phyloP scores from a whole-genome alignment of 1,140 invertebrate genomes.

The Littorina saxatilis region DNA sequence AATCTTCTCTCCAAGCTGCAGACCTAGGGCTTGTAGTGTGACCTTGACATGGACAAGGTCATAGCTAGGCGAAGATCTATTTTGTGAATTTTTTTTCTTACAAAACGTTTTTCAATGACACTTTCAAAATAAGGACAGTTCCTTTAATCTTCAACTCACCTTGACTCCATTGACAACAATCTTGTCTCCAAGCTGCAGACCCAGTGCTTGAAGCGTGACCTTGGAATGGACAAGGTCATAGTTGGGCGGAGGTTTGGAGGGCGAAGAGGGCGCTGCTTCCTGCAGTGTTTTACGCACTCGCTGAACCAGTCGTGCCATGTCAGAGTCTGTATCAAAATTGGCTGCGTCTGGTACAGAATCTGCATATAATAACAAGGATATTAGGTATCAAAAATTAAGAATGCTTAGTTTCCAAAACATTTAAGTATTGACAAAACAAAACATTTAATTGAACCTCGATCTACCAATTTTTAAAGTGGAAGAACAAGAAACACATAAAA shows the following conservation, averaged over 20 bases:
- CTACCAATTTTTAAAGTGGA: too few relatives aligned
- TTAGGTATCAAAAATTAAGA: slow-evolving; percentile 4
- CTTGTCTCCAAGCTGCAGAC: slow-evolving; percentile 76
- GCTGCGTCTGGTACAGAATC: slow-evolving; percentile 78
- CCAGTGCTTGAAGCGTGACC: slow-evolving; percentile 77
- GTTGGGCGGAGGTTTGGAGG: slow-evolving; percentile 66
- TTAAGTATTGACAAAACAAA: slow-evolving; percentile 13
- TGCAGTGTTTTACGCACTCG: slow-evolving; percentile 72
- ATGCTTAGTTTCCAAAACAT: too few relatives aligned
- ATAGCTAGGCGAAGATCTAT: slow-evolving; percentile 68
- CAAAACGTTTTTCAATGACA: too few relatives aligned
- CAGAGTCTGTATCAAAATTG: slow-evolving; percentile 74
- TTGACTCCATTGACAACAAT: slow-evolving; percentile 75
- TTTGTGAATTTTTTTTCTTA: too few relatives aligned
- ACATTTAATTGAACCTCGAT: too few relatives aligned
- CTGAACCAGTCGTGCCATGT: slow-evolving; percentile 69
- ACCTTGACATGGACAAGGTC: slow-evolving; percentile 76
- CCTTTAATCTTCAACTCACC: too few relatives aligned
- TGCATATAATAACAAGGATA: slow-evolving; percentile 43
- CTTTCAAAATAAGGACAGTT: too few relatives aligned
- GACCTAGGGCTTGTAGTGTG: slow-evolving; percentile 76
- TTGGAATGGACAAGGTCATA: slow-evolving; percentile 76
- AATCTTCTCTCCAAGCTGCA: slow-evolving; percentile 77
- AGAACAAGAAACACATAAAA: too few relatives aligned
- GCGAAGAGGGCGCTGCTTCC: slow-evolving; percentile 63